phyloP scores from a whole-genome alignment of 2,888 invertebrate species.

The Mythimna ferrago region DNA sequence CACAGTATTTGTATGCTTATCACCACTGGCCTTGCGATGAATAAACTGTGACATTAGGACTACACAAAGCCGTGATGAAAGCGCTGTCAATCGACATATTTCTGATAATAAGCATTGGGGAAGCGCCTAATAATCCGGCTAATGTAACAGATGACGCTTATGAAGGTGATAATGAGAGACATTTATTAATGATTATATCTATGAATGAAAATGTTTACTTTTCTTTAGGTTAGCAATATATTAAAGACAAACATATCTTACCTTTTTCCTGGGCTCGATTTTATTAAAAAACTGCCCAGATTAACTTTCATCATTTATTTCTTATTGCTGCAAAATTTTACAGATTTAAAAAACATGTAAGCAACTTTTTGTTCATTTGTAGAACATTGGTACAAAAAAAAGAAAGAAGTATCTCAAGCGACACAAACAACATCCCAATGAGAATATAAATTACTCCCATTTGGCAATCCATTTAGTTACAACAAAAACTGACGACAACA shows the following conservation, averaged over 20 bases:
- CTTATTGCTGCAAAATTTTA: too few species aligned
- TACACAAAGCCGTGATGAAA: constrained; percentile 29
- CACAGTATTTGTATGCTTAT: constrained; percentile 6
- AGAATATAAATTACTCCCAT: constrained; percentile 32
- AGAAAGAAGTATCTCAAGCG: not conserved
- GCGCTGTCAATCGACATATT: constrained; percentile 27
- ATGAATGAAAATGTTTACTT: not conserved
- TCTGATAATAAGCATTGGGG: constrained; percentile 7
- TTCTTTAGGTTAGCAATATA: not conserved
- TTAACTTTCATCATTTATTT: not conserved
- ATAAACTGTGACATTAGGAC: constrained; percentile 23
- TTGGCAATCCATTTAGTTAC: constrained; percentile 26
- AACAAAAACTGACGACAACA: constrained; percentile 37
- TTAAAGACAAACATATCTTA: not conserved
- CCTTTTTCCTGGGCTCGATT: not conserved
- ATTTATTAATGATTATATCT: constrained; percentile 16
- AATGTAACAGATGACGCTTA: constrained; percentile 27
- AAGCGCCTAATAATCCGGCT: not conserved
- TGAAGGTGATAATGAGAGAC: constrained; percentile 13
- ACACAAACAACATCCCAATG: constrained; percentile 16
- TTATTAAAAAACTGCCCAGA: not conserved
- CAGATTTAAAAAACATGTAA: not conserved
- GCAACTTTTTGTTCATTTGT: not conserved
- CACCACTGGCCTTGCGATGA: constrained; percentile 9
- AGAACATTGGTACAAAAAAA: not conserved